Conservation (phyloP, 2,888 invertebrate species). For the Zaprionus lineosus region DNA sequence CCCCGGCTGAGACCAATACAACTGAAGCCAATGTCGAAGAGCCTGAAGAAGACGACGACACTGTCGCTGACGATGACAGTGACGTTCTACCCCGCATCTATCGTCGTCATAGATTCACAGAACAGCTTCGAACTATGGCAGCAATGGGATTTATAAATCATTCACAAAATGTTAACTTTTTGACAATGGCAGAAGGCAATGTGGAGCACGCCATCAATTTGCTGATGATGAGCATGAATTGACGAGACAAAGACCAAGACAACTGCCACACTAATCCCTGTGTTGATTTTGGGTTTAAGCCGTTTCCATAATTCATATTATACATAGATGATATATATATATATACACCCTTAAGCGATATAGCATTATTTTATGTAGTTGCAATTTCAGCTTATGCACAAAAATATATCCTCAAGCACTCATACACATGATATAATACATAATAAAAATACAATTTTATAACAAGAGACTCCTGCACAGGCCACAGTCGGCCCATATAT, state of each 20-base stretch:
- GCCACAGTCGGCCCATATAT: constrained; percentile 22
- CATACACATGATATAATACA: constrained; percentile 20
- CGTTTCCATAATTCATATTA: too few relatives aligned
- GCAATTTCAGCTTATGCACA: constrained; percentile 27
- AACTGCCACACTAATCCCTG: constrained; percentile 15
- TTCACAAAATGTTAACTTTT: constrained; percentile 91
- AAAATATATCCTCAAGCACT: constrained; percentile 22
- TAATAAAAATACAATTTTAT: constrained; percentile 31
- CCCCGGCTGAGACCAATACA: neutral
- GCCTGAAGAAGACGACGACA: constrained; percentile 51
- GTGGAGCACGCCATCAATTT: constrained; percentile 95
- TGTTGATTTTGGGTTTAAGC: constrained; percentile 69
- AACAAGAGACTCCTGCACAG: constrained; percentile 34
- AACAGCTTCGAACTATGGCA: constrained; percentile 90
- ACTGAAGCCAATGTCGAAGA: constrained; percentile 46
- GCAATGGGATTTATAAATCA: constrained; percentile 96
- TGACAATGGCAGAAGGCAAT: constrained; percentile 90
- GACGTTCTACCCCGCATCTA: constrained; percentile 75
- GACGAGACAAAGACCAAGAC: constrained; percentile 19
- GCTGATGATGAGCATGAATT: constrained; percentile 85
- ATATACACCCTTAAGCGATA: constrained; percentile 45
- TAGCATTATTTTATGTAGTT: constrained; percentile 39
- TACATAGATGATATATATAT: constrained; percentile 23
- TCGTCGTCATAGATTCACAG: constrained; percentile 81
- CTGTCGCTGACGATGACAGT: constrained; percentile 53